Conservation (phyloP, 2,797 vertebrate genomes). For the Anableps anableps region DNA sequence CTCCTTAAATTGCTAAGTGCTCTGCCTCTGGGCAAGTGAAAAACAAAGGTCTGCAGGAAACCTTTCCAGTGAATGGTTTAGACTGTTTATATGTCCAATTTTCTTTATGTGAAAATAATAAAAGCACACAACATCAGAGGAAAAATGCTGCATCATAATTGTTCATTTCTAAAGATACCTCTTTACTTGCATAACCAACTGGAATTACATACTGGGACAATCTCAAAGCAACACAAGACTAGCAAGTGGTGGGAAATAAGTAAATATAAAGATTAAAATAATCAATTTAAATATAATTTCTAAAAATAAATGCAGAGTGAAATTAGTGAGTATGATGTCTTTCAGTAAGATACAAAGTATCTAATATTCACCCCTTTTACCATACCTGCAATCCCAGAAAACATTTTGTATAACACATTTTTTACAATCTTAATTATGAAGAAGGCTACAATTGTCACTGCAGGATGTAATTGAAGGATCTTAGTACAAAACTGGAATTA, state of each 20-base stretch:
- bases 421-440: neutral
- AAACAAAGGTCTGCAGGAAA: slow-evolving; percentile 23
- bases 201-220: neutral
- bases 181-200: neutral
- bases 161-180: neutral
- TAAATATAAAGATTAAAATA: neutral
- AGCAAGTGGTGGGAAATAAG: neutral
- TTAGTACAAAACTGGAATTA: neutral
- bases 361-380: neutral
- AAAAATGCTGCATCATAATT: neutral
- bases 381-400: neutral
- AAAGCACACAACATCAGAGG: too few relatives aligned
- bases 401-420: neutral
- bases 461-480: neutral
- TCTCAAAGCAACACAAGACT: neutral
- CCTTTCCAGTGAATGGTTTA: slow-evolving; percentile 11
- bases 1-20: slow-evolving; percentile 23
- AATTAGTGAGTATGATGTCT: neutral
- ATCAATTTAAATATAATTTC: neutral
- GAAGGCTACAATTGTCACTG: neutral
- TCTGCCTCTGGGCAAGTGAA: slow-evolving; percentile 7
- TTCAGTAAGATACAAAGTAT: neutral
- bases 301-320: neutral
- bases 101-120: neutral
- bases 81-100: neutral